A percentile compares a stretch with the other conserved stretches of the same genome.
These are phyloP conservation scores for Oncorhynchus keta DNA, from an alignment of 2,113 vertebrate species.

Conservation along the genomic window DNA sequence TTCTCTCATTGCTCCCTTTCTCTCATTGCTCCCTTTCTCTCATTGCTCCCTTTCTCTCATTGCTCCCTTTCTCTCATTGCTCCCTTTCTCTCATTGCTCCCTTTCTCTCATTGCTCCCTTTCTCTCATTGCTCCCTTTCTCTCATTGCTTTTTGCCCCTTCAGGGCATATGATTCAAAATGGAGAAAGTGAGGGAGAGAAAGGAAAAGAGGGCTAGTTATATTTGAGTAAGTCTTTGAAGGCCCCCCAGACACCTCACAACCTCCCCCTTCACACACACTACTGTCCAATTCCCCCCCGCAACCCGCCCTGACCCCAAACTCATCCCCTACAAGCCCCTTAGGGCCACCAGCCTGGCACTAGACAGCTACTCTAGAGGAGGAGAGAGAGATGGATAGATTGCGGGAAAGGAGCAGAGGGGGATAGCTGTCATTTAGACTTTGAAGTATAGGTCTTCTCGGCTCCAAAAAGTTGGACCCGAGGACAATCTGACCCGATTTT, in stretches of 20 bases:
- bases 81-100: no score
- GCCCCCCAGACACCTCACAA: neutral
- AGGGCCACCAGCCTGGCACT: constrained; percentile 32
- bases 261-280: neutral
- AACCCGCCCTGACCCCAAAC: constrained; percentile 19
- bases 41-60: no score
- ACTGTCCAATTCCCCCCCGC: neutral
- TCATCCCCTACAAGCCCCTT: constrained; percentile 22
- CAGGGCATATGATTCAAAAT: constrained; percentile 22
- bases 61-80: no score
- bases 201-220: constrained; percentile 1
- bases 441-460: no score
- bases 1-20: no score
- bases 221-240: constrained; percentile 13
- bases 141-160: neutral
- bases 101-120: no score
- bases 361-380: constrained; percentile 23
- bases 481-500: no score
- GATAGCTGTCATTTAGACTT: no score
- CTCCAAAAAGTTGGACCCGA: no score
- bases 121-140: constrained; percentile 8
- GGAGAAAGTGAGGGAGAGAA: constrained; percentile 1
- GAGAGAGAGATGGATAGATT: neutral
- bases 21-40: no score
- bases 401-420: neutral